These are phyloP conservation scores for Cryptocephalus moraei DNA, from an alignment of 2,888 invertebrate genomes.

Conservation along the genomic window DNA sequence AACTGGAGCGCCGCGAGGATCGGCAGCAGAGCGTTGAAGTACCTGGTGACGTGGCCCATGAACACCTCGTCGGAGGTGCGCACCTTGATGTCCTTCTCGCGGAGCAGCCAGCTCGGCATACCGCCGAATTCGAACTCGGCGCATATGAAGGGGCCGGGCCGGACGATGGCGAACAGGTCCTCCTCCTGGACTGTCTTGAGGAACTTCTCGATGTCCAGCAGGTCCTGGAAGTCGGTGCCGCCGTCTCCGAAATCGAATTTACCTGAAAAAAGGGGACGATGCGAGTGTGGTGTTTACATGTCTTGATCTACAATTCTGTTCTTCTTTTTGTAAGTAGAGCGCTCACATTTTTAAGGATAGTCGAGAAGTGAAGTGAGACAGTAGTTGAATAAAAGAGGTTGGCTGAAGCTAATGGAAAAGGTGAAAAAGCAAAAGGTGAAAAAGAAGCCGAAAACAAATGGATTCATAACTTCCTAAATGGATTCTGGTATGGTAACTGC, in stretches of 20 bases:
- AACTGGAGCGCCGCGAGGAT: conserved; percentile 44
- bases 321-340: too few relatives aligned
- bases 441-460: too few relatives aligned
- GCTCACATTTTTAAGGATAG: too few relatives aligned
- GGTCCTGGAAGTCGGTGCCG: conserved; percentile 44
- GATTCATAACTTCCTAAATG: too few relatives aligned
- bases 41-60: conserved; percentile 22
- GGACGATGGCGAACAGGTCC: conserved; percentile 62
- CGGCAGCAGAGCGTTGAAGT: conserved; percentile 33
- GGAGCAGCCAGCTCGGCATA: conserved; percentile 30
- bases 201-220: conserved; percentile 53
- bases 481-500: too few relatives aligned
- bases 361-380: too few relatives aligned
- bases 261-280: conserved; percentile 23
- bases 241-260: conserved; percentile 53
- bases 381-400: too few relatives aligned
- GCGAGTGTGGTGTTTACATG: too few relatives aligned
- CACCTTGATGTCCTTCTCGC: conserved; percentile 40
- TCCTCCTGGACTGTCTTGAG: conserved; percentile 56
- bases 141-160: conserved; percentile 88
- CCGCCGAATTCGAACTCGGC: conserved; percentile 69
- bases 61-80: conserved; percentile 30
- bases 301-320: too few relatives aligned
- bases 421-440: too few relatives aligned
- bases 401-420: too few relatives aligned